A percentile compares a stretch with the other conserved stretches of the same genome.
Evolutionary conservation across 2,888 invertebrate species (phyloP).

Genomic region (Gasteruption jaculator): DNA sequence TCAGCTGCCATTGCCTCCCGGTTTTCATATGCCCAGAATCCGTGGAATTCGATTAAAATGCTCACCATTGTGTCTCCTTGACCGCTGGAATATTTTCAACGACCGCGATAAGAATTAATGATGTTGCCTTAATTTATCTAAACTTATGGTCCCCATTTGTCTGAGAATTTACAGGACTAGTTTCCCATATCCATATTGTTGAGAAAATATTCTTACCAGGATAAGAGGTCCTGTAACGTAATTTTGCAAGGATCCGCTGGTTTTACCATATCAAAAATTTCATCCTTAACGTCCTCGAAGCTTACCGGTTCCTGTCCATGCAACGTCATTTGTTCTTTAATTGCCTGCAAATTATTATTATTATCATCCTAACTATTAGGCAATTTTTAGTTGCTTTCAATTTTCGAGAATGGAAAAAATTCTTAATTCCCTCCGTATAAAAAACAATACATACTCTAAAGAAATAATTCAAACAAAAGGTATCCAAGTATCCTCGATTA

Average conservation of each 20-base stretch:
- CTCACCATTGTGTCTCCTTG: constrained; percentile 92
- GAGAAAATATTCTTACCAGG: constrained; percentile 55
- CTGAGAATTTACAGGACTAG: neutral
- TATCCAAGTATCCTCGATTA: constrained; percentile 80
- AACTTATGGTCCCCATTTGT: too few relatives aligned
- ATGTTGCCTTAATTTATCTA: too few relatives aligned
- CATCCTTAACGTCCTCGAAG: constrained; percentile 94
- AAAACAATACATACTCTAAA: constrained; percentile 63
- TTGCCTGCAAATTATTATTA: constrained; percentile 60
- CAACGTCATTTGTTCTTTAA: constrained; percentile 83
- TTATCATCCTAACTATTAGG: too few relatives aligned
- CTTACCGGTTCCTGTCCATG: constrained; percentile 86
- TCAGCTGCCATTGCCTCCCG: constrained; percentile 75
- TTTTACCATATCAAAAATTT: constrained; percentile 97
- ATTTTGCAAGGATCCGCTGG: constrained; percentile 80
- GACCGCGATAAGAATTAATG: constrained; percentile 10
- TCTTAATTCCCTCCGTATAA: too few relatives aligned
- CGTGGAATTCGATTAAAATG: constrained; percentile 91
- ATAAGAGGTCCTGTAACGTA: constrained; percentile 79
- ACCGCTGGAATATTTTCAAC: constrained; percentile 59
- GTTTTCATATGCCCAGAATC: constrained; percentile 96
- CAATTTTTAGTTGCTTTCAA: neutral
- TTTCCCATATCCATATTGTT: constrained; percentile 1
- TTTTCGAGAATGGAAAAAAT: neutral
- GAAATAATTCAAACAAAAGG: constrained; percentile 88